Evolutionary conservation across 2,888 invertebrate species (phyloP).

Genomic region (Parascotia fuliginaria): DNA sequence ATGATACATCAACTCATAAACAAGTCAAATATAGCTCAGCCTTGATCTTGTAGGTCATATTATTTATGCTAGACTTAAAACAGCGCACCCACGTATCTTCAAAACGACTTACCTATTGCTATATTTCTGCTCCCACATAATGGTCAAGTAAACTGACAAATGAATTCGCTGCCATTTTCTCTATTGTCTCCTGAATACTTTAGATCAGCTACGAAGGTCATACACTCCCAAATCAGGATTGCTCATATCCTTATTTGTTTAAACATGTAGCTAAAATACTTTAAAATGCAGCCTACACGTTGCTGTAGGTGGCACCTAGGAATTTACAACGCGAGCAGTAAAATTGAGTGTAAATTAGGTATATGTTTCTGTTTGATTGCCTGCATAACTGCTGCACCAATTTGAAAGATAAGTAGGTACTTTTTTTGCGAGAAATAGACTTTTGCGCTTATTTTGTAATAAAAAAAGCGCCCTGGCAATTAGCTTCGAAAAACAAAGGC

Average conservation of each 20-base stretch:
- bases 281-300: slow-evolving; percentile 26
- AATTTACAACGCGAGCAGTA: not conserved
- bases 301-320: slow-evolving; percentile 30
- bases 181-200: slow-evolving; percentile 48
- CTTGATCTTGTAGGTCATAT: slow-evolving; percentile 69
- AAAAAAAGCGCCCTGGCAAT: no score
- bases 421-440: no score
- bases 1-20: slow-evolving; percentile 20
- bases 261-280: slow-evolving; percentile 30
- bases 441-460: no score
- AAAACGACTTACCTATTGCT: slow-evolving; percentile 60
- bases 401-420: no score
- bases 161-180: slow-evolving; percentile 45
- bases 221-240: slow-evolving; percentile 45
- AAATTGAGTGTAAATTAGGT: no score
- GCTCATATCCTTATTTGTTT: slow-evolving; percentile 56
- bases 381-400: no score
- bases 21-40: slow-evolving; percentile 29
- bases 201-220: slow-evolving; percentile 49
- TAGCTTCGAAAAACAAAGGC: no score
- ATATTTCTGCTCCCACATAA: slow-evolving; percentile 56
- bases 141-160: slow-evolving; percentile 51
- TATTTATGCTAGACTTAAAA: slow-evolving; percentile 61
- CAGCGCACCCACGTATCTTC: slow-evolving; percentile 64
- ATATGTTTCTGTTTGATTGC: no score